Conservation (phyloP, 2,797 vertebrate species). For the Hirundo rustica region DNA sequence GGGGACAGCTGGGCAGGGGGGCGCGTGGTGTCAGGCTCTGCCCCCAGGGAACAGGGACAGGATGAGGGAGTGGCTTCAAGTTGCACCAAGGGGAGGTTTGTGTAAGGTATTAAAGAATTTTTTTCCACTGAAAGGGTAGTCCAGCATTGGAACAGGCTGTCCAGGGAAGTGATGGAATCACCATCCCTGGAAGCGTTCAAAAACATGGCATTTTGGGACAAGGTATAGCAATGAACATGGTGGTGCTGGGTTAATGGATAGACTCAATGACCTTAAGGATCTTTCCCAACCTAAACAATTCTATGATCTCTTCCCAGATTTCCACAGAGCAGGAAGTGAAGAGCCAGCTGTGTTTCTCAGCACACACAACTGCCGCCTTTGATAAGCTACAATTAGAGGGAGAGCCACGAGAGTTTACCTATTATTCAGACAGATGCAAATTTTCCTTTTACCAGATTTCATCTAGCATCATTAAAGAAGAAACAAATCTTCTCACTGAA, state of each 20-base stretch:
- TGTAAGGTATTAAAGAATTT: background rate
- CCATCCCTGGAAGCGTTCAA: background rate
- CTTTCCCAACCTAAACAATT: background rate
- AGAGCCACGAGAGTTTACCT: background rate
- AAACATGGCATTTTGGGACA: background rate
- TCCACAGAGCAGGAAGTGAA: background rate
- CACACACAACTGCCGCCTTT: background rate
- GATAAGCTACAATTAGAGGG: background rate
- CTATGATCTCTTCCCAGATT: background rate
- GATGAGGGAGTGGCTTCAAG: background rate
- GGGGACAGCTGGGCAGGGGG: no score
- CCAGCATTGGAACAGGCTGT: background rate
- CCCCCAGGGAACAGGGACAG: background rate
- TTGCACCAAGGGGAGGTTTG: background rate
- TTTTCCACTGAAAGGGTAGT: background rate
- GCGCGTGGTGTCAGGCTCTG: accelerated
- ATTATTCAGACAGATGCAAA: background rate
- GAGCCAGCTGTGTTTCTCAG: background rate
- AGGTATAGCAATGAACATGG: background rate
- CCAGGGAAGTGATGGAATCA: background rate
- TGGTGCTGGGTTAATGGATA: background rate
- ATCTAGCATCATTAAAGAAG: background rate
- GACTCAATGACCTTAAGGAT: no score
- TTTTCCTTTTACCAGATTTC: background rate
- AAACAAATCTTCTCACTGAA: background rate